These are phyloP conservation scores for Geotrupes spiniger DNA, from an alignment of 2,888 invertebrate genomes.

Conservation along the genomic window DNA sequence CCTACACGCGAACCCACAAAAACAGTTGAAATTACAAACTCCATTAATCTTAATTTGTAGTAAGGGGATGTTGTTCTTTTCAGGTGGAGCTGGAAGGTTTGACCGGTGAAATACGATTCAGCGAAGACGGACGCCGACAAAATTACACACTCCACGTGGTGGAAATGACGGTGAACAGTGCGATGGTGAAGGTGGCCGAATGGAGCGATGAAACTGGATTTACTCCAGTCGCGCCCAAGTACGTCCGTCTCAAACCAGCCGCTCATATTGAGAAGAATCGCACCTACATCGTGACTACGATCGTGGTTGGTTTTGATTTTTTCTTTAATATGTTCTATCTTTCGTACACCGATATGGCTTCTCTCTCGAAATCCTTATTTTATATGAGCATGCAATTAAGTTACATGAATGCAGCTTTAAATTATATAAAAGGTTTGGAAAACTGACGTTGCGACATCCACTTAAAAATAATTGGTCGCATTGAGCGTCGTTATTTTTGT, in stretches of 20 bases:
- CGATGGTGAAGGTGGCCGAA: slow-evolving; percentile 87
- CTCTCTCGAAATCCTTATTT: too few relatives aligned
- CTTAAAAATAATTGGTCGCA: too few relatives aligned
- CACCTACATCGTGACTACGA: slow-evolving; percentile 83
- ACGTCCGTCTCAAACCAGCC: slow-evolving; percentile 68
- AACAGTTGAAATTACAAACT: too few relatives aligned
- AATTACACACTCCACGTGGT: slow-evolving; percentile 89
- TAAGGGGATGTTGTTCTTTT: slow-evolving; percentile 35
- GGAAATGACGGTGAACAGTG: slow-evolving; percentile 91
- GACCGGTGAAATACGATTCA: slow-evolving; percentile 88
- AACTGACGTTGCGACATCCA: too few relatives aligned
- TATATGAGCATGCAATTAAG: too few relatives aligned
- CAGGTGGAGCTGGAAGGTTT: slow-evolving; percentile 89
- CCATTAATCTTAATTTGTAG: too few relatives aligned
- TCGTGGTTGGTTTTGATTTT: slow-evolving; percentile 58
- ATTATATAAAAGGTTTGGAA: too few relatives aligned
- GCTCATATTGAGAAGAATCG: slow-evolving; percentile 75
- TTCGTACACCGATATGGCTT: too few relatives aligned
- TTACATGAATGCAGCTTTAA: too few relatives aligned
- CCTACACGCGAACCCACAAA: slow-evolving; percentile 1
- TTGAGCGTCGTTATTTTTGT: too few relatives aligned
- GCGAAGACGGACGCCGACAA: slow-evolving; percentile 82
- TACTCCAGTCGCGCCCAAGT: slow-evolving; percentile 71
- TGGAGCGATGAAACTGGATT: slow-evolving; percentile 83
- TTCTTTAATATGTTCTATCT: too few relatives aligned